Conservation (phyloP, 2,797 vertebrate genomes). For the Cyclopterus lumpus region DNA sequence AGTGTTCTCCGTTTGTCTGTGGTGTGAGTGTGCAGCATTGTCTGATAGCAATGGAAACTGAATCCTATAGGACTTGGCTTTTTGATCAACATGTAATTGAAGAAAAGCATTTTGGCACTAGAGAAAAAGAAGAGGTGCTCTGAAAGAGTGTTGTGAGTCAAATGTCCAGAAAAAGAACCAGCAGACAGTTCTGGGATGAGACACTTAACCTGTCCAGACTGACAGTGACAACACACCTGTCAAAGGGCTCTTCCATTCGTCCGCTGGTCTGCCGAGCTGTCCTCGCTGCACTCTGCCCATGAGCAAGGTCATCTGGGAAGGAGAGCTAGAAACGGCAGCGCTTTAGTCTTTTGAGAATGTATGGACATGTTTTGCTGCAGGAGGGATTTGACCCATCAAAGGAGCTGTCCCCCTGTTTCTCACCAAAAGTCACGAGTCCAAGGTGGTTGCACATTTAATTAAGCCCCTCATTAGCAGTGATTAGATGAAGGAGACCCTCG, state of each 20-base stretch:
- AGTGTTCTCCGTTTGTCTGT: background rate
- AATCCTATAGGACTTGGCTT: background rate
- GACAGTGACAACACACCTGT: constrained; percentile 45
- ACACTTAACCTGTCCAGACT: constrained; percentile 40
- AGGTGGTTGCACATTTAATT: constrained; percentile 63
- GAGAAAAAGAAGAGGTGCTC: background rate
- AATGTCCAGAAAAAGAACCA: constrained; percentile 5
- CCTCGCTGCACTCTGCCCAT: constrained; percentile 26
- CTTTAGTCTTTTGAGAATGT: constrained; percentile 25
- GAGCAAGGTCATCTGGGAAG: constrained; percentile 48
- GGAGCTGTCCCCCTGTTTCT: constrained; percentile 5
- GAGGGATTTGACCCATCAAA: constrained; percentile 10
- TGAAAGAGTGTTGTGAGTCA: constrained; percentile 10
- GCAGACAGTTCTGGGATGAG: constrained; percentile 28
- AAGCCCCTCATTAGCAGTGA: constrained; percentile 62
- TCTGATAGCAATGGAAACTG: background rate
- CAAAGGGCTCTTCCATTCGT: constrained; percentile 44
- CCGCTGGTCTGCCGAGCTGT: constrained; percentile 20
- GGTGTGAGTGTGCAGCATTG: background rate
- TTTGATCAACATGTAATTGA: background rate
- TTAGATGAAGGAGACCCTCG: constrained; percentile 51
- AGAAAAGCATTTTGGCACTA: background rate
- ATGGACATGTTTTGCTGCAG: constrained; percentile 7
- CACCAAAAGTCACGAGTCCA: constrained; percentile 30
- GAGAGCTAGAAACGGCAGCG: constrained; percentile 5